Evolutionary conservation across 2,888 invertebrate genomes (phyloP), one percentile per base, ranked within the genome.

Genomic region (Hirtodrosophila histrioides): DNA sequence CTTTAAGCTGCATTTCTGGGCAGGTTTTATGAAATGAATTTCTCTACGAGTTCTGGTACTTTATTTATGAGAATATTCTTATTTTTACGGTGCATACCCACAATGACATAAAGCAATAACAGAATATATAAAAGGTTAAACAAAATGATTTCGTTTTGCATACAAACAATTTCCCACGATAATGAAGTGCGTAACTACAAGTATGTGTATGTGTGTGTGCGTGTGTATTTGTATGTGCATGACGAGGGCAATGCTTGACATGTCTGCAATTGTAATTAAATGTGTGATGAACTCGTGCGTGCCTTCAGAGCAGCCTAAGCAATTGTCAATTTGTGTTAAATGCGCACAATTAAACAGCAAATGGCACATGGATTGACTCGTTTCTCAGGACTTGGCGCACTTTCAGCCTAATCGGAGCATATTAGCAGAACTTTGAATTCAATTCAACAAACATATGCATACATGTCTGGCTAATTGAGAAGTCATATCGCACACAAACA

Each of bases 251-350:
- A 44, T 50, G 60, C 66, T 39, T 63, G 64, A 61, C 66, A 56
- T 61, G 49, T 62, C 74, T 61, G 75, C 63, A 65, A 65, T 55
- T 69, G 61, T 68, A 87, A 87, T 85, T 75, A 78, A 78, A 63
- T 53, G 64, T 50, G 9, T 44, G 45, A 44, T 62, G 43, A 58
- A 46, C 37, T 64, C 56, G 63, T 66, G 74, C 55, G 49, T 62
- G 46, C 35, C 60, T 65, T 49, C 35, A 48, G 12, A 41, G 57
- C 44, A 43, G 74, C 51, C 75, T 63, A 61, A 72, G 88, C 86
- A 88, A 88, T 86, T 82, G 69, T 70, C 84, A 86, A 75, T 83
- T 82, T 82, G 88, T 70, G 63, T 82, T 86, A 83, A 82, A 75
- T 72, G 57, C 68, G 84, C 88, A 67, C 82, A 88, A 86, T 88